A percentile compares a stretch with the other conserved stretches of the same genome.
Conservation (phyloP, 2,888 invertebrate species). For the Athalia circularis region DNA sequence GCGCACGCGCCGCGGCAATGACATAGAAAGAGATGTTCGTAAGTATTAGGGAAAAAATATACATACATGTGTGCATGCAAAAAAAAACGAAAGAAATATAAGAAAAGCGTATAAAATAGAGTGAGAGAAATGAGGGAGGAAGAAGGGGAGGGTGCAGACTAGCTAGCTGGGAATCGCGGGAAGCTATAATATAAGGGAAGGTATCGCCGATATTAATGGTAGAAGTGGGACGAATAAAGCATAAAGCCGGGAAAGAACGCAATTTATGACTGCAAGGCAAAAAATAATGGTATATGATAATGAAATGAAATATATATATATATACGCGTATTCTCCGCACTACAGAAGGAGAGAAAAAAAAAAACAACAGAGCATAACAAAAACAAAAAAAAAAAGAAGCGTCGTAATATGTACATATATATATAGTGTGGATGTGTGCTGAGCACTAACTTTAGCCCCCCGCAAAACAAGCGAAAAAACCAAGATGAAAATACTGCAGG, state of each 20-base stretch:
- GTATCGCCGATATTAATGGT: slow-evolving; percentile 68
- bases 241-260: slow-evolving; percentile 66
- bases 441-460: slow-evolving; percentile 3
- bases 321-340: neutral
- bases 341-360: slow-evolving; percentile 26
- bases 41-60: slow-evolving; percentile 22
- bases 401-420: neutral
- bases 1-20: slow-evolving; percentile 17
- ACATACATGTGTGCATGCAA: slow-evolving; percentile 9
- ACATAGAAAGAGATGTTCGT: slow-evolving; percentile 6
- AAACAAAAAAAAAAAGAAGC: neutral
- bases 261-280: slow-evolving; percentile 66
- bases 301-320: slow-evolving; percentile 64
- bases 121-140: slow-evolving; percentile 41
- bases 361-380: neutral
- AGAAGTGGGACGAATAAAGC: slow-evolving; percentile 71
- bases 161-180: slow-evolving; percentile 36
- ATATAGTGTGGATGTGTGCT: neutral
- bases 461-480: neutral
- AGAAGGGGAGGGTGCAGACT: slow-evolving; percentile 42
- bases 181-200: slow-evolving; percentile 38
- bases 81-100: slow-evolving; percentile 15
- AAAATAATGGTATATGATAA: slow-evolving; percentile 70
- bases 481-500: too few species aligned
- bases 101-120: slow-evolving; percentile 9